Conservation (phyloP, 2,888 invertebrate species). For the Orchestes rusci region DNA sequence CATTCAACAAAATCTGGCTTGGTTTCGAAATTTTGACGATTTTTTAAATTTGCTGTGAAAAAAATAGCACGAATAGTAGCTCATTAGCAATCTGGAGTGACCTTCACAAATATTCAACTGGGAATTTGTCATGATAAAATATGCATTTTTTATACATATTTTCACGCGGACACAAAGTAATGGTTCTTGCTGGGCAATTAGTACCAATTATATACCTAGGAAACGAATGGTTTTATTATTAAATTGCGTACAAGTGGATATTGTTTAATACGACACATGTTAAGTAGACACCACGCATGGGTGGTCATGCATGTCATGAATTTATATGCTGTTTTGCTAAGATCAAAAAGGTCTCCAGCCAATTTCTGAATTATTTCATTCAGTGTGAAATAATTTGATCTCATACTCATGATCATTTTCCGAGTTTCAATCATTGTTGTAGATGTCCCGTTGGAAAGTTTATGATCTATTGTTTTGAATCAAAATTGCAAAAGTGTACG, state of each 20-base stretch:
- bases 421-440: too few species aligned
- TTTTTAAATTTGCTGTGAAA: too few species aligned
- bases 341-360: neutral
- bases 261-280: slow-evolving; percentile 24
- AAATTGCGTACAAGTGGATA: slow-evolving; percentile 18
- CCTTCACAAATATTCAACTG: too few species aligned
- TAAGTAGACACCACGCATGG: slow-evolving; percentile 26
- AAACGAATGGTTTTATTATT: slow-evolving; percentile 11
- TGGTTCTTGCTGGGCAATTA: slow-evolving; percentile 9
- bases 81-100: too few species aligned
- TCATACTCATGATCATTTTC: too few species aligned
- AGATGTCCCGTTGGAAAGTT: slow-evolving; percentile 10
- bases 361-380: neutral
- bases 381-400: too few species aligned
- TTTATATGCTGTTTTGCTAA: slow-evolving; percentile 19
- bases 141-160: slow-evolving; percentile 13
- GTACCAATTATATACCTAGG: slow-evolving; percentile 11
- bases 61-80: too few species aligned
- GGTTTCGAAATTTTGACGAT: too few species aligned
- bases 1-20: too few species aligned
- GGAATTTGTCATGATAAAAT: too few species aligned
- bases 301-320: slow-evolving; percentile 22
- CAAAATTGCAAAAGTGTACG: slow-evolving; percentile 9
- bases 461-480: slow-evolving; percentile 15
- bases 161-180: slow-evolving; percentile 12